Evolutionary conservation across 2,888 invertebrate species (phyloP).

Genomic region (Nephrotoma guestfalica): DNA sequence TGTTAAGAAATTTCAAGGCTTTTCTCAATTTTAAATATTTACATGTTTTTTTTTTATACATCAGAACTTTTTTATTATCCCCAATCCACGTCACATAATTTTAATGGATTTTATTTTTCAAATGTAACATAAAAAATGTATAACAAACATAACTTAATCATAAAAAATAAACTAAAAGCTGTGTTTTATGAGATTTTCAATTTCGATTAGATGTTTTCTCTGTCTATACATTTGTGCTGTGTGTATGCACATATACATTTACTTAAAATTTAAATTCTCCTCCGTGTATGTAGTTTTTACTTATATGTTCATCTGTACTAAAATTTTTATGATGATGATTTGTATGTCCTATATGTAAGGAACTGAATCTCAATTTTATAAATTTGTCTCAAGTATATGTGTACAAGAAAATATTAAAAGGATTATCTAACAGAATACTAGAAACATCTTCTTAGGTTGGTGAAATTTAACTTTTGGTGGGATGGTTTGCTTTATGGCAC

Average conservation of each 20-base stretch:
- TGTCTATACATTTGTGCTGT: not conserved
- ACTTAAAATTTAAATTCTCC: not conserved
- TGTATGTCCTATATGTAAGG: not conserved
- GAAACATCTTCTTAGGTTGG: too few relatives aligned
- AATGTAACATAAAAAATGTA: not conserved
- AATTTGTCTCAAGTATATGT: not conserved
- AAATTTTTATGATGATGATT: not conserved
- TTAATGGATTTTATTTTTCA: not conserved
- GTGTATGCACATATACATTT: not conserved
- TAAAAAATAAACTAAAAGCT: not conserved
- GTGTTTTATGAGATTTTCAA: not conserved
- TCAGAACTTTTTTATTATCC: not conserved
- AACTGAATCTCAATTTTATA: not conserved
- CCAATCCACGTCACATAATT: not conserved
- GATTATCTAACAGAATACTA: not conserved
- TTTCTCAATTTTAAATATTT: not conserved
- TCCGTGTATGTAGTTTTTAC: not conserved
- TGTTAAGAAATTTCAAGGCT: too few relatives aligned
- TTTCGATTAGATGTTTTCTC: not conserved
- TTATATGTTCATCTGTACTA: not conserved
- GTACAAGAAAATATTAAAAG: not conserved
- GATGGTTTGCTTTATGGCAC: too few relatives aligned
- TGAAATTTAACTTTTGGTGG: too few relatives aligned
- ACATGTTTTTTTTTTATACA: not conserved
- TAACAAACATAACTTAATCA: not conserved